Percentiles rank a stretch among this genome's conserved stretches.
Evolutionary conservation across 2,797 vertebrate genomes (phyloP).

Genomic region (Chrysocyon brachyurus): DNA sequence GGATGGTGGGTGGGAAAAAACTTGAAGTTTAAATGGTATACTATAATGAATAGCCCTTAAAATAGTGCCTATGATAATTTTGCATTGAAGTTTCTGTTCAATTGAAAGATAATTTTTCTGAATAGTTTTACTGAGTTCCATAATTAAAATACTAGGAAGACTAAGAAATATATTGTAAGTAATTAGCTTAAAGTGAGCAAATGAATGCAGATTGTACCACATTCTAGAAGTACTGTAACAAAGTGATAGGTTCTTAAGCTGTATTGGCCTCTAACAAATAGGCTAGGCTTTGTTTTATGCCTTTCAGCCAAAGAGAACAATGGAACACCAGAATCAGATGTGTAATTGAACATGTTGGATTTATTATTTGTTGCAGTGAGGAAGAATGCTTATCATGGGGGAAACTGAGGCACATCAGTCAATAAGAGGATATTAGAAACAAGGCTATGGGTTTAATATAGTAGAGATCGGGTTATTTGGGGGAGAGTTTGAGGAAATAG

Average conservation of each 20-base stretch:
- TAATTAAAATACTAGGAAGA: constrained; percentile 44
- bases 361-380: constrained; percentile 59
- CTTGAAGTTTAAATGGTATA: constrained; percentile 42
- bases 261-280: neutral
- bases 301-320: neutral
- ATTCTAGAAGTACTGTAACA: neutral
- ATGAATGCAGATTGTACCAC: neutral
- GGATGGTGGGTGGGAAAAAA: neutral
- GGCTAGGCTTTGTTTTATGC: constrained; percentile 1
- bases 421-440: neutral
- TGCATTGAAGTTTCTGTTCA: constrained; percentile 37
- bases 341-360: constrained; percentile 20
- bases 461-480: neutral
- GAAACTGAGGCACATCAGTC: neutral
- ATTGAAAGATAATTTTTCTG: constrained; percentile 28
- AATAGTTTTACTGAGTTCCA: constrained; percentile 14
- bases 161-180: constrained; percentile 15
- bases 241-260: neutral
- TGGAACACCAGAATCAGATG: neutral
- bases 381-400: neutral
- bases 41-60: neutral
- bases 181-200: constrained; percentile 55
- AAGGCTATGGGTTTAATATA: neutral
- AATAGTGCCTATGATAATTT: constrained; percentile 47
- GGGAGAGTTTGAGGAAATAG: neutral